phyloP scores from a whole-genome alignment of 2,797 vertebrate genomes.

The Arrhamphus sclerolepis region DNA sequence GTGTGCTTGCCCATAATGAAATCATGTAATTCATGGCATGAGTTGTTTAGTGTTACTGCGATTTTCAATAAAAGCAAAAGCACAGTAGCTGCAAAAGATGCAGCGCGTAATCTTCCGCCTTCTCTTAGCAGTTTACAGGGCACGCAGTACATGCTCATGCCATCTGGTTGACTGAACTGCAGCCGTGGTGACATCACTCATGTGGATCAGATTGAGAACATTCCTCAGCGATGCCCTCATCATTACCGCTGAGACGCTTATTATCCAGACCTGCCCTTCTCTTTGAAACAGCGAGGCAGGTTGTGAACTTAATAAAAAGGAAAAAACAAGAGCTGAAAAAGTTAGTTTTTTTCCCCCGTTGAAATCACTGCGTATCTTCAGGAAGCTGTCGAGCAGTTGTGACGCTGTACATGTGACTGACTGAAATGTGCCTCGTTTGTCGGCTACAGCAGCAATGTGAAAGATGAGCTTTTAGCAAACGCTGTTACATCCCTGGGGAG shows the following conservation, averaged over 20 bases:
- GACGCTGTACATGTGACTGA: not conserved
- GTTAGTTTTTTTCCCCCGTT: too few species aligned
- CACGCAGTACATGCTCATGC: slow-evolving; percentile 41
- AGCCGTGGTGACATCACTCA: slow-evolving; percentile 68
- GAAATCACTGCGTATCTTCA: slow-evolving; percentile 23
- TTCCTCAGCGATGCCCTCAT: slow-evolving; percentile 68
- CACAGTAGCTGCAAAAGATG: slow-evolving; percentile 53
- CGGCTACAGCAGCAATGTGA: slow-evolving; percentile 39
- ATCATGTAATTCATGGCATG: not conserved
- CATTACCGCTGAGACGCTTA: slow-evolving; percentile 63
- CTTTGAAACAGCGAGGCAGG: slow-evolving; percentile 41
- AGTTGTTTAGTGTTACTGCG: slow-evolving; percentile 3
- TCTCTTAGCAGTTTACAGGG: slow-evolving; percentile 41
- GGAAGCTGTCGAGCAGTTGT: slow-evolving; percentile 50
- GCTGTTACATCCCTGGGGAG: slow-evolving; percentile 22
- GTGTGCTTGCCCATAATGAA: too few species aligned
- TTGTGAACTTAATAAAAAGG: slow-evolving; percentile 18
- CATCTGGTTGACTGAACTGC: slow-evolving; percentile 65
- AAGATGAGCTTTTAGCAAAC: slow-evolving; percentile 8
- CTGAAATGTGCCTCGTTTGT: slow-evolving; percentile 42
- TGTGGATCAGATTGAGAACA: slow-evolving; percentile 68
- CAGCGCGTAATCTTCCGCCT: slow-evolving; percentile 22
- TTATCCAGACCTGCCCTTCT: slow-evolving; percentile 67
- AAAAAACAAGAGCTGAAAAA: too few species aligned
- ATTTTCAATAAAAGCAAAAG: slow-evolving; percentile 5